A percentile compares a stretch with the other conserved stretches of the same genome.
These are phyloP conservation scores for Caenorhabditis sp. DNA, from an alignment of 2,888 invertebrate genomes.

Conservation along the genomic window DNA sequence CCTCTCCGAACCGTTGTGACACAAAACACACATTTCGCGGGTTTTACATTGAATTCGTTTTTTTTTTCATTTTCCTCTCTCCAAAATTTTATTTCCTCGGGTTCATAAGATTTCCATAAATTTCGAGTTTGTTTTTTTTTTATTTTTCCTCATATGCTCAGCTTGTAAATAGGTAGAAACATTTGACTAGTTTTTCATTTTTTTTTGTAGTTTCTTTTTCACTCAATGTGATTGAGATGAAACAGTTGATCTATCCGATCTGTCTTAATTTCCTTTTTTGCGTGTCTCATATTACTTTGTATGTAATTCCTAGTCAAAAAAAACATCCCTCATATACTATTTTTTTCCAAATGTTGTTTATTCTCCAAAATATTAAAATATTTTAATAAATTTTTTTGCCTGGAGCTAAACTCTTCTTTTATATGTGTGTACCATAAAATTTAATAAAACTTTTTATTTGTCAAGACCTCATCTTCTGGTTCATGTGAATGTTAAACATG, in stretches of 20 bases:
- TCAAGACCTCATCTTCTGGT: not conserved
- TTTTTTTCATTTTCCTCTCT: not conserved
- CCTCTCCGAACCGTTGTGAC: not conserved
- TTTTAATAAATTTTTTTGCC: not conserved
- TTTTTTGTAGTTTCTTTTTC: too few species aligned
- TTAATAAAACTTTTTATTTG: not conserved
- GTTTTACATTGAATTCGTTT: not conserved
- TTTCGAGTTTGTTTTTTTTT: not conserved
- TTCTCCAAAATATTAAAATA: not conserved
- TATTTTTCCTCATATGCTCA: not conserved
- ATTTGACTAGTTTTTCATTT: not conserved
- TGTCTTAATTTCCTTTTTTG: too few species aligned
- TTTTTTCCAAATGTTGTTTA: not conserved
- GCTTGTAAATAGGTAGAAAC: not conserved
- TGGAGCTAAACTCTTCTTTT: not conserved
- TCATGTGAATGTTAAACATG: not conserved
- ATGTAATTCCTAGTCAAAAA: too few species aligned
- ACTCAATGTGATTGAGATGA: too few species aligned
- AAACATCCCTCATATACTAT: too few species aligned
- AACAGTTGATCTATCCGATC: too few species aligned
- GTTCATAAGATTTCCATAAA: not conserved
- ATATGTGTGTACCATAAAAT: not conserved
- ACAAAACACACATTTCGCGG: slow-evolving; percentile 1
- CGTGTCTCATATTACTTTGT: too few species aligned
- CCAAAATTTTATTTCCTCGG: not conserved